phyloP scores from a whole-genome alignment of 2,888 invertebrate genomes.

The Tridacna crocea region DNA sequence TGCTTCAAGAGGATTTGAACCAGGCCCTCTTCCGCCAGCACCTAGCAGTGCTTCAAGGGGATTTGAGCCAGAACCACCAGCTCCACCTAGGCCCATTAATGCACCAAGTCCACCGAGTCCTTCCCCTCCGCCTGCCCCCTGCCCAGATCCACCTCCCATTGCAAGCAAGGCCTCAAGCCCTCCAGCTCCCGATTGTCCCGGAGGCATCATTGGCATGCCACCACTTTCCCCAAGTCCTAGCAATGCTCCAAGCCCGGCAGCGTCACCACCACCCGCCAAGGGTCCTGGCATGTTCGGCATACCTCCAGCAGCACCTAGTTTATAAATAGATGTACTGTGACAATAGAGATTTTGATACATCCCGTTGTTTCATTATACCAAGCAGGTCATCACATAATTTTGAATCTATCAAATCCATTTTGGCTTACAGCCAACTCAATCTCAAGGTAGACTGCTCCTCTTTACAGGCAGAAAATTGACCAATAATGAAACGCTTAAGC shows the following conservation, averaged over 20 bases:
- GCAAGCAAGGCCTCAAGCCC: conserved; percentile 10
- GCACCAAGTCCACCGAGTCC: conserved; percentile 1
- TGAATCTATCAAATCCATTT: no score
- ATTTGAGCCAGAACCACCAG: not conserved
- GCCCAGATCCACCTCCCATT: conserved; percentile 15
- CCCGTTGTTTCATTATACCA: no score
- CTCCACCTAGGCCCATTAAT: conserved; percentile 3
- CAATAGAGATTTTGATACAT: no score
- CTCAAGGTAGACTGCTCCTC: no score
- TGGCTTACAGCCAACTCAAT: no score
- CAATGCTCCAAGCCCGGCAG: not conserved
- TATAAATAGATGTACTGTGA: no score
- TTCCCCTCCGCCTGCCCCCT: conserved; percentile 3
- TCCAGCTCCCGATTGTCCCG: no score
- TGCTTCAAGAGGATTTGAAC: not conserved
- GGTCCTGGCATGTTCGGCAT: conserved; percentile 1
- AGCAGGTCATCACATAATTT: no score
- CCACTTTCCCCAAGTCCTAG: not conserved
- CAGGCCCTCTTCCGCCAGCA: not conserved
- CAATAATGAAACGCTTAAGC: not conserved
- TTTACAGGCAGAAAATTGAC: no score
- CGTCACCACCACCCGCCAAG: conserved; percentile 17
- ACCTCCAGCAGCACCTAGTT: not conserved
- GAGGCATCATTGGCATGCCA: no score
- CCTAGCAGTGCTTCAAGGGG: not conserved